These are phyloP conservation scores for Nothobranchius kuhntae DNA, from an alignment of 2,113 vertebrate species.

Conservation along the genomic window DNA sequence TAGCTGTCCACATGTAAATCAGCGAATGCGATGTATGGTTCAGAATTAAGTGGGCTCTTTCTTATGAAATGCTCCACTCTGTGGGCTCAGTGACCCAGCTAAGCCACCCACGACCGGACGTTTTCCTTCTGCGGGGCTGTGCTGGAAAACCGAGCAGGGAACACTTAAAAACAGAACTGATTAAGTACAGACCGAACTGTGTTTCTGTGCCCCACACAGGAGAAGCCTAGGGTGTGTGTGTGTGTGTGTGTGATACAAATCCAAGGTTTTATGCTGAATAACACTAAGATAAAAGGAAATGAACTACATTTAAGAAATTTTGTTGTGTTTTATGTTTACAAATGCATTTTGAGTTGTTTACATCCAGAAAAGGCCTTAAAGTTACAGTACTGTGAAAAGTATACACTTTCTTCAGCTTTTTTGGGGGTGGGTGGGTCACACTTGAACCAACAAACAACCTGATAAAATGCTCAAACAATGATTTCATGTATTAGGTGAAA, in stretches of 20 bases:
- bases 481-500: too few relatives aligned
- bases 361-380: too few relatives aligned
- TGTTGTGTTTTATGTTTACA: too few relatives aligned
- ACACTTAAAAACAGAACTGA: constrained; percentile 79
- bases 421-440: too few relatives aligned
- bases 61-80: constrained; percentile 81
- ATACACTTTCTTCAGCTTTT: too few relatives aligned
- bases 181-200: constrained; percentile 80
- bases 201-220: constrained; percentile 61
- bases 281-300: too few relatives aligned
- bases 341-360: too few relatives aligned
- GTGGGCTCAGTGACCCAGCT: constrained; percentile 80
- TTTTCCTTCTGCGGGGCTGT: constrained; percentile 72
- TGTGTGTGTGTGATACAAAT: constrained; percentile 26
- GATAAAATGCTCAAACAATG: too few relatives aligned
- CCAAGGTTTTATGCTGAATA: constrained; percentile 7
- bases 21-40: constrained; percentile 81
- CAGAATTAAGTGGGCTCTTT: constrained; percentile 83
- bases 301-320: background rate
- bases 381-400: too few relatives aligned
- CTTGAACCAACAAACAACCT: too few relatives aligned
- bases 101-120: constrained; percentile 79
- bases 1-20: constrained; percentile 85
- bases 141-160: constrained; percentile 73
- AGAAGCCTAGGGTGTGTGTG: constrained; percentile 18